Evolutionary conservation across 1,140 invertebrate genomes (phyloP).

Genomic region (Agraylea sexmaculata): DNA sequence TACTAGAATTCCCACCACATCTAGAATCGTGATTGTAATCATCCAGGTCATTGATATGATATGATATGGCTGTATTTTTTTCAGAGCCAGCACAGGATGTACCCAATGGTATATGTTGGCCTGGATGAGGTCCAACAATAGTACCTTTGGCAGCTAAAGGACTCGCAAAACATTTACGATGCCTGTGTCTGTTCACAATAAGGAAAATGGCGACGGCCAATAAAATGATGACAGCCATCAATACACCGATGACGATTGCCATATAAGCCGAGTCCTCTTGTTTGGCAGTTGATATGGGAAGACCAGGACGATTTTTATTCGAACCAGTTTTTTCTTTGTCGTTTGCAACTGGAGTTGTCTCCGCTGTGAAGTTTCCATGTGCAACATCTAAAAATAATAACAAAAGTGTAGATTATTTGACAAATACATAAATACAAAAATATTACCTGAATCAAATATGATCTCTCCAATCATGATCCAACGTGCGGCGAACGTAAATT

Average conservation of each 20-base stretch:
- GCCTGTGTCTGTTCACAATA: slow-evolving; percentile 62
- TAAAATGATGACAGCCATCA: slow-evolving; percentile 65
- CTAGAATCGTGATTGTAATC: slow-evolving; percentile 31
- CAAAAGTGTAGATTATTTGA: slow-evolving; percentile 17
- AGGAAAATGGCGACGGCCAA: slow-evolving; percentile 62
- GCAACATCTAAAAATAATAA: slow-evolving; percentile 43
- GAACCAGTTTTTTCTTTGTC: slow-evolving; percentile 40
- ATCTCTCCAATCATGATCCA: slow-evolving; percentile 90
- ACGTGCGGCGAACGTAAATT: slow-evolving; percentile 65
- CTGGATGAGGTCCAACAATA: slow-evolving; percentile 24
- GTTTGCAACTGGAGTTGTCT: slow-evolving; percentile 35
- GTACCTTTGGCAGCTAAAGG: slow-evolving; percentile 53
- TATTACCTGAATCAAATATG: slow-evolving; percentile 64
- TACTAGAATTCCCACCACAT: slow-evolving; percentile 32
- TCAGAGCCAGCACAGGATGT: slow-evolving; percentile 20
- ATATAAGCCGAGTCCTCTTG: slow-evolving; percentile 65
- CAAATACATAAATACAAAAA: slow-evolving; percentile 4
- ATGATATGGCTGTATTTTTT: slow-evolving; percentile 28
- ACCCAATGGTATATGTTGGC: slow-evolving; percentile 17
- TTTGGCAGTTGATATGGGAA: slow-evolving; percentile 52
- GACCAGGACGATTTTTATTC: slow-evolving; percentile 39
- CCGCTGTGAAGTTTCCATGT: slow-evolving; percentile 59
- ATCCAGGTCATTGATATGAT: slow-evolving; percentile 30
- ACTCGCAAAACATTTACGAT: slow-evolving; percentile 65
- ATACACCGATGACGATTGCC: slow-evolving; percentile 68